Evolutionary conservation across 2,113 vertebrate genomes (phyloP), one percentile per base, ranked within the genome.

Genomic region (Meriones unguiculatus): DNA sequence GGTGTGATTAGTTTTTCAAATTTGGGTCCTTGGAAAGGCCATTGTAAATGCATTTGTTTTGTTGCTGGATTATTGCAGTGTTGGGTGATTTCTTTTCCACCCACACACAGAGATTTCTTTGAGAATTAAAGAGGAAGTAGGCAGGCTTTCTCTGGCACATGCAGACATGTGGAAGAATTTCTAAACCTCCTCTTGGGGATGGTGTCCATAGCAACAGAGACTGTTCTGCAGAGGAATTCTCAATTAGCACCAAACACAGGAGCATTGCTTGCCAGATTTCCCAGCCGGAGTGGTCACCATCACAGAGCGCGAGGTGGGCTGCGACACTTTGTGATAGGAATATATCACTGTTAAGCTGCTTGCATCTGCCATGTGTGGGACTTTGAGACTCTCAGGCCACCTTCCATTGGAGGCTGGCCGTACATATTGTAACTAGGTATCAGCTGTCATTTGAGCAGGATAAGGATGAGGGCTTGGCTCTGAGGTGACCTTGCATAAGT

Each of bases 171-270:
- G 59, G 84, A 87, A 87, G 89, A 91, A 94, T 95, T 82, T 90
- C 97, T 96, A 70, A 87, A 14, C 91, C 97, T 90, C 85, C 94
- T 92, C 95, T 38, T 20, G 87, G 91, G 92, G 62, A 78, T 1
- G 70, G 97, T 97, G 94, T 97, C 97, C 98, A 97, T 97, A 64
- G 97, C 96, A 97, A 97, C 97, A 15, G 91, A n/a, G 54, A 64
- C 95, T 89, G 50, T 62, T 82, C 95, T 75, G 90, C 50, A 93
- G 64, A 91, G 92, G 96, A 87, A 94, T 93, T 93, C 87, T 96
- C 93, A 86, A 90, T 92, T 92, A 94, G 94, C 92, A 80, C 94
- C 72, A 41, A 89, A 87, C 18, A 38, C 77, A 90, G 32, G 41
- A n/a, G 50, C 52, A 80, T 90, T 20, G 38, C 18, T 8, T 32